Percentiles rank a stretch among this genome's conserved stretches.
phyloP scores from a whole-genome alignment of 2,797 vertebrate species.

The Pangasius larnaudii region DNA sequence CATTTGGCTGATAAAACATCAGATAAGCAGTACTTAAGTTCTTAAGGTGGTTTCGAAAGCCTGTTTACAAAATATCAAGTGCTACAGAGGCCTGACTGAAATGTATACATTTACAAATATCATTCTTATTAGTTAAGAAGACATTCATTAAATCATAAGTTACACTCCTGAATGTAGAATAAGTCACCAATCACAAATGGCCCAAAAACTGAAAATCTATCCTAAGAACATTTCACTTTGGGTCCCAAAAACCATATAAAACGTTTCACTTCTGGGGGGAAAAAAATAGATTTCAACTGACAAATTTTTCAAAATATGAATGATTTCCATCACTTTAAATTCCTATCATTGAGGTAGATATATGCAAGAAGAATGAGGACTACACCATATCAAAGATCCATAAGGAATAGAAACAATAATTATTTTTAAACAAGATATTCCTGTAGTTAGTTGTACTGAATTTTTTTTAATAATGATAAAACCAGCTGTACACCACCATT shows the following conservation, averaged over 20 bases:
- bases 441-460: neutral
- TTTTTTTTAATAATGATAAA: neutral
- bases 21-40: neutral
- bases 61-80: neutral
- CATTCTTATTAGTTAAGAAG: neutral
- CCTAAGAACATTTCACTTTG: neutral
- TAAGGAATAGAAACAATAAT: neutral
- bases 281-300: neutral
- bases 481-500: neutral
- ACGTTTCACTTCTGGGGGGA: neutral
- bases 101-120: neutral
- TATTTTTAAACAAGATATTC: neutral
- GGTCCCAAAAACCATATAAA: neutral
- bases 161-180: neutral
- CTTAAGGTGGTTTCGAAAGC: neutral
- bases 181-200: neutral
- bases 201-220: neutral
- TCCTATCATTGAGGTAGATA: neutral
- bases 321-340: neutral
- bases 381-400: neutral
- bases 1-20: neutral
- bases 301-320: neutral
- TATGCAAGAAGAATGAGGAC: neutral
- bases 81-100: neutral
- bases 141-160: neutral